Conservation (phyloP, 2,888 invertebrate species). For the Ctenicera cuprea region DNA sequence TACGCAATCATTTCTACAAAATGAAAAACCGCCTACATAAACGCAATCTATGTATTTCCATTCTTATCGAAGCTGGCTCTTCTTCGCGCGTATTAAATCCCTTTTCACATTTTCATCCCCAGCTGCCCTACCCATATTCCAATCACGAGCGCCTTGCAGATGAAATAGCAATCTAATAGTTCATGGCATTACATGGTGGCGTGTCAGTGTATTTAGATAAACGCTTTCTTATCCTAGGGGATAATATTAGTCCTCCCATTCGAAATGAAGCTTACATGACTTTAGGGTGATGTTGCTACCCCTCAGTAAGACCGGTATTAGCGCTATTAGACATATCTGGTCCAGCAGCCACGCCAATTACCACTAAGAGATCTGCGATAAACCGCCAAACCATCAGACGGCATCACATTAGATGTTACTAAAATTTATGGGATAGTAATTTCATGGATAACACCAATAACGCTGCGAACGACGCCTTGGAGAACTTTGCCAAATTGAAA, state of each 20-base stretch:
- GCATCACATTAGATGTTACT: constrained; percentile 43
- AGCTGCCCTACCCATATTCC: constrained; percentile 38
- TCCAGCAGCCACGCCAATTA: constrained; percentile 69
- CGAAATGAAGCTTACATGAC: constrained; percentile 67
- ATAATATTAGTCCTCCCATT: constrained; percentile 68
- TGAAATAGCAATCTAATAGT: constrained; percentile 49
- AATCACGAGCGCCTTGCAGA: constrained; percentile 44
- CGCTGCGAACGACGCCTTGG: constrained; percentile 7
- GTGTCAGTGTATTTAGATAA: constrained; percentile 66
- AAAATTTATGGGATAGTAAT: constrained; percentile 43
- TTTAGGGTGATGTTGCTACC: constrained; percentile 58
- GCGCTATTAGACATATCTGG: constrained; percentile 69
- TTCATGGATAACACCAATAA: constrained; percentile 20
- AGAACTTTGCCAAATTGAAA: not conserved
- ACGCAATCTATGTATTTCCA: constrained; percentile 19
- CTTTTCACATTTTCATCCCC: constrained; percentile 21
- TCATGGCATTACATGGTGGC: constrained; percentile 48
- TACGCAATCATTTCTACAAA: too few relatives aligned
- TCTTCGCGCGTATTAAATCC: constrained; percentile 33
- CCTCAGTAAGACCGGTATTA: constrained; percentile 65
- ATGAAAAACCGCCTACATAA: constrained; percentile 24
- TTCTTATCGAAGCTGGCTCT: constrained; percentile 26
- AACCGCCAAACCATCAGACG: constrained; percentile 33
- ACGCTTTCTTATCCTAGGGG: constrained; percentile 66
- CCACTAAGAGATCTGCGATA: constrained; percentile 49